Evolutionary conservation across 1,140 invertebrate genomes (phyloP).

Genomic region (Cotesia chilonis): DNA sequence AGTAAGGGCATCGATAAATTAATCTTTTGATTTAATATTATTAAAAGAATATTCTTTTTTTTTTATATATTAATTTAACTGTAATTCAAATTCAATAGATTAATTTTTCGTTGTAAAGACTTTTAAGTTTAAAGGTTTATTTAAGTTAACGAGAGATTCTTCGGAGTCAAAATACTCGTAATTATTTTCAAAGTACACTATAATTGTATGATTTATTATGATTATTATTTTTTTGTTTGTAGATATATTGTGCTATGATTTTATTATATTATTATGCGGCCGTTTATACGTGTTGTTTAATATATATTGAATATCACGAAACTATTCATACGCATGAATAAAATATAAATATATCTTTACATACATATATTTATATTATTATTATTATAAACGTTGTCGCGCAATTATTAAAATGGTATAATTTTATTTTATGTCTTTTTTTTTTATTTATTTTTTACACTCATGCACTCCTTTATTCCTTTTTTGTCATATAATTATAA

Average conservation of each 20-base stretch:
- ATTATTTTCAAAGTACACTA: constrained; percentile 26
- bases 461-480: not conserved
- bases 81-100: not conserved
- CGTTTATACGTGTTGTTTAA: not conserved
- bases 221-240: constrained; percentile 41
- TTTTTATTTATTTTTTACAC: constrained; percentile 21
- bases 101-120: constrained; percentile 4
- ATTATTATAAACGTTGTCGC: constrained; percentile 37
- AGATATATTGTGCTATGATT: constrained; percentile 42
- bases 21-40: no score
- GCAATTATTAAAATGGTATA: constrained; percentile 52
- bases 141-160: not conserved
- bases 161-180: constrained; percentile 17
- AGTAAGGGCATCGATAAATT: no score
- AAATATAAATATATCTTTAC: not conserved
- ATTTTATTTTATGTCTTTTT: constrained; percentile 42
- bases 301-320: not conserved
- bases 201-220: constrained; percentile 29
- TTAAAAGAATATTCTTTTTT: not conserved
- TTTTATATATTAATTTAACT: constrained; percentile 7
- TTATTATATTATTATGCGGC: constrained; percentile 33
- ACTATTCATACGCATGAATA: constrained; percentile 33
- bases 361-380: constrained; percentile 8
- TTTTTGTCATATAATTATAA: no score
- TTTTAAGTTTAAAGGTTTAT: constrained; percentile 13